Evolutionary conservation across 2,888 invertebrate genomes (phyloP), one percentile per base, ranked within the genome.

Genomic region (Subacronicta megacephala): DNA sequence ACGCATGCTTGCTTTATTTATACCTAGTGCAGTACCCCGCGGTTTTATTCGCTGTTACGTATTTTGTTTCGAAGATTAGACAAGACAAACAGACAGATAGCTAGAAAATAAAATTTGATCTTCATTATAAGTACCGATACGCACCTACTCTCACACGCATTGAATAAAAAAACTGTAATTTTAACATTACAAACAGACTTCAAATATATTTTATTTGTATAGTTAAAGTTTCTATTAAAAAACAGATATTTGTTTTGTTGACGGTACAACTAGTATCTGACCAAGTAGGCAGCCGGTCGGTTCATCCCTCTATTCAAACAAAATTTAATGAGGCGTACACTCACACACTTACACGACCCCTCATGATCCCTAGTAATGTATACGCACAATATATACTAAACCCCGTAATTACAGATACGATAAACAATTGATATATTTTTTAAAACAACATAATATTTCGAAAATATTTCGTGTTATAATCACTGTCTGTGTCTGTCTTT

Each of bases 291-390:
- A 71, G 74, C 72, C 72, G 74, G 78, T 74, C 71, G 78, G 83
- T 84, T 88, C 88, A 88, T 89, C 91, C 88, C 90, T 90, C 92
- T 90, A 90, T 92, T 91, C 92, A 92, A 92, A 92, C 90, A 92
- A 89, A 90, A 91, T 90, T 91, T 92, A 92, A 93, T 92, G 92
- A 93, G 91, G 89, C 91, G 83, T 86, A 77, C 81, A 78, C 70
- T 80, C 77, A 81, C 67, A 58, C 73, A 66, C 69, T 49, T 58
- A 51, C 62, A 72, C 62, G 65, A 73, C 71, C 62, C 62, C 47
- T 13, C 31, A 49, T 29, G 46, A 51, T 37, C 45, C 51, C 43
- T 33, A n/a, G 31, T n/a, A 35, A 71, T 71, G 47, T 58, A 71
- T 52, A 65, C 59, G 41, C 66, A 42, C 41, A 45, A 38, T 38